Evolutionary conservation across 2,888 invertebrate genomes (phyloP).

Genomic region (Eubasilissa splendida): DNA sequence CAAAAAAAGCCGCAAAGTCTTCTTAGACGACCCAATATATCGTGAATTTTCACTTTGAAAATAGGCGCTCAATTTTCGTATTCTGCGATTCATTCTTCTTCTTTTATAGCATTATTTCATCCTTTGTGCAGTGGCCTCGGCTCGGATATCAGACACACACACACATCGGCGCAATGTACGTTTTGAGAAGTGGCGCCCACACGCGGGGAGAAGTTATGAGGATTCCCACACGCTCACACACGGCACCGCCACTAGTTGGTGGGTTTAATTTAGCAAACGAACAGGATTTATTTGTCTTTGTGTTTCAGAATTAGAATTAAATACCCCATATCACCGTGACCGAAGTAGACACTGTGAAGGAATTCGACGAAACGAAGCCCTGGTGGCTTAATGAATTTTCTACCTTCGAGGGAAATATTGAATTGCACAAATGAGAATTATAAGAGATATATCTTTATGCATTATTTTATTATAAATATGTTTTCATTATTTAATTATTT

Average conservation of each 20-base stretch:
- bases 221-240: neutral
- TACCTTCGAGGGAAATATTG: too few species aligned
- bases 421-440: too few species aligned
- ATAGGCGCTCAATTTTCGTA: too few species aligned
- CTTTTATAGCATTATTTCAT: slow-evolving; percentile 14
- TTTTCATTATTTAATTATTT: too few species aligned
- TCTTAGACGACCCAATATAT: too few species aligned
- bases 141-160: slow-evolving; percentile 31
- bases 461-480: too few species aligned
- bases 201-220: neutral
- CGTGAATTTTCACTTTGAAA: too few species aligned
- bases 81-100: neutral
- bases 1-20: too few species aligned
- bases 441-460: too few species aligned
- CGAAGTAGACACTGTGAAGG: slow-evolving; percentile 21
- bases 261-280: slow-evolving; percentile 51
- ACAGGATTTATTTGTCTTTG: slow-evolving; percentile 55
- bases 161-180: neutral
- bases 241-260: slow-evolving; percentile 12
- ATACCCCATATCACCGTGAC: slow-evolving; percentile 45
- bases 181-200: neutral
- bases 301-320: slow-evolving; percentile 51
- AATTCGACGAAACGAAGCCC: neutral
- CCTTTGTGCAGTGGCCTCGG: slow-evolving; percentile 32
- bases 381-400: too few species aligned